Base-by-base conservation (phyloP, 2,888 invertebrate genomes). In the Diadegma fenestrale region DNA sequence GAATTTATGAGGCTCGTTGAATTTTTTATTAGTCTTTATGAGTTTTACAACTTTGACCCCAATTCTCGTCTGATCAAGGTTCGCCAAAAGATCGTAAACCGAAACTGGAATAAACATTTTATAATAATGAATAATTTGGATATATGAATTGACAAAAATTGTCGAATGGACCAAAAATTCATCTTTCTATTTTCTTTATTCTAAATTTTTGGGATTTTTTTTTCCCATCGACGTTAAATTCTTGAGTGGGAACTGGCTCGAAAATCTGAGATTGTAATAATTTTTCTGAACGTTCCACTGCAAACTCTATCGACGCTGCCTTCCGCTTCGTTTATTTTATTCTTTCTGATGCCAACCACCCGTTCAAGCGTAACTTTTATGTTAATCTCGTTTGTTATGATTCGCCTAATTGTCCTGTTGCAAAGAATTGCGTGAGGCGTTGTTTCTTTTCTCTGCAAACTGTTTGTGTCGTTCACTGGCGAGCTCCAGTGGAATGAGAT, bases 361-460 rank as follows among this genome's bases (percentile, higher is more conserved):
- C 66, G 73, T 81, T 75, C 37, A 43, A 41, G 71, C 51, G 26
- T 76, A 75, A 85, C 75, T 85, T 85, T 82, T 85, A 85, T 85
- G 85, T 76, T 82, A 85, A 85, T 85, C 78, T 41, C 30, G 41
- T 26, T n/a, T 58, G 82, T 82, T 85, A 41, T 69, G 71, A 69
- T 33, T 54, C 82, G 58, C 54, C 71, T 79, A 82, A 82, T 79
- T 82, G 82, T 73, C 66, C 64, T 33, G 85, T 79, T 82, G 73
- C 85, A 82, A 75, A 79, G 76, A 76, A 82, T 82, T 66, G 64
- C 37, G 69, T 22, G 64, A 54, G 71, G 58, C 30, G 82, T 79
- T 79, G 58, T 26, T 79, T 84, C 75, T 43, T 43, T 45, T 64
- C 64, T 41, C 37, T n/a, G 41, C 26, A 14, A 37, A 48, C 75